Conservation (phyloP, 1,140 invertebrate genomes). For the Nixonia krombeini region DNA sequence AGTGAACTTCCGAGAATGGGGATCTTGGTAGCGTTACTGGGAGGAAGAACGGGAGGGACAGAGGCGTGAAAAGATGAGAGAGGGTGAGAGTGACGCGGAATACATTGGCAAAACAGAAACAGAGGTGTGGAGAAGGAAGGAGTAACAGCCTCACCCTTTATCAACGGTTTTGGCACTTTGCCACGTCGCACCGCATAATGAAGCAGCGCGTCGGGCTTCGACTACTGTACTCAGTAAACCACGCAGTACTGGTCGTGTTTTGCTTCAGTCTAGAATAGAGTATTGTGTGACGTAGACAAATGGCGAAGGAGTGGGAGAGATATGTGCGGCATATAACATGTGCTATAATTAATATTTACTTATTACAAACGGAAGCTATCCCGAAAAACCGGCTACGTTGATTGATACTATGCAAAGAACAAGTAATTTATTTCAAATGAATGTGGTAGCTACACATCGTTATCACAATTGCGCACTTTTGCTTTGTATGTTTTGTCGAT, state of each 20-base stretch:
- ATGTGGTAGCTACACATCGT: no score
- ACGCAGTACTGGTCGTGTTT: conserved; percentile 57
- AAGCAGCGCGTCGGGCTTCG: conserved; percentile 66
- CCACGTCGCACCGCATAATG: conserved; percentile 69
- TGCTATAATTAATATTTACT: neutral
- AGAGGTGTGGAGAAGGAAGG: conserved; percentile 31
- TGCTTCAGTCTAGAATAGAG: conserved; percentile 63
- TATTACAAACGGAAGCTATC: neutral
- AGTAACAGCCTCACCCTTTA: conserved; percentile 58
- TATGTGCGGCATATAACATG: conserved; percentile 28
- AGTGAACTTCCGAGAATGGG: conserved; percentile 35
- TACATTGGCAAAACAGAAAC: conserved; percentile 48
- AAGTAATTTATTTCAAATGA: no score
- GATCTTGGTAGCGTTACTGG: conserved; percentile 31
- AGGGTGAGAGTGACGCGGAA: conserved; percentile 30
- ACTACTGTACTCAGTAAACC: conserved; percentile 53
- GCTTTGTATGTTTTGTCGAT: no score
- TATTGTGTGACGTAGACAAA: conserved; percentile 57
- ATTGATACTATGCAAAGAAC: no score
- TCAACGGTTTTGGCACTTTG: conserved; percentile 67
- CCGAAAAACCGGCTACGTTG: no score
- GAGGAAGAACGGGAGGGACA: conserved; percentile 23
- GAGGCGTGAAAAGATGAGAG: conserved; percentile 43
- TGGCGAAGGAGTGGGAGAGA: conserved; percentile 25
- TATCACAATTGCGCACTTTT: no score